Conservation (phyloP, 2,888 invertebrate species). For the Hofmannophila pseudospretella region DNA sequence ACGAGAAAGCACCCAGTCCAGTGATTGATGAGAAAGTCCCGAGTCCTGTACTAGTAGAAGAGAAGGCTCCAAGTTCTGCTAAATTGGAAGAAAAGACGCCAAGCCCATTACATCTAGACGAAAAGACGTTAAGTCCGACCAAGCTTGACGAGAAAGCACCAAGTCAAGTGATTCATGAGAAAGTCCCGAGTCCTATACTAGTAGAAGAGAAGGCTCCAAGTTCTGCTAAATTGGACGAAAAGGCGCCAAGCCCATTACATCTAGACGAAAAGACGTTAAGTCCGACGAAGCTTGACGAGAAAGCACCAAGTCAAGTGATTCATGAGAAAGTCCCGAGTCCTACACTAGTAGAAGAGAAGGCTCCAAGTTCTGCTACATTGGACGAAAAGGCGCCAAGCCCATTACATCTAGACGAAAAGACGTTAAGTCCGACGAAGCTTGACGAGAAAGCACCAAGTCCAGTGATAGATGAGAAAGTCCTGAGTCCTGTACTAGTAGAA, state of each 20-base stretch:
- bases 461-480: not conserved
- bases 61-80: not conserved
- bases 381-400: not conserved
- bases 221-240: constrained; percentile 1
- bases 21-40: not conserved
- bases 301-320: constrained; percentile 4
- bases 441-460: constrained; percentile 10
- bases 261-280: constrained; percentile 3
- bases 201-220: not conserved
- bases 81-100: constrained; percentile 1
- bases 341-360: constrained; percentile 2
- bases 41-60: not conserved
- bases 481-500: too few species aligned
- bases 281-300: constrained; percentile 6
- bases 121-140: too few species aligned
- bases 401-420: not conserved
- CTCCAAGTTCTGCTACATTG: not conserved
- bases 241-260: constrained; percentile 5
- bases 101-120: too few species aligned
- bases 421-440: not conserved
- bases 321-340: too few species aligned
- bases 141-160: too few species aligned
- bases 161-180: too few species aligned
- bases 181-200: too few species aligned
- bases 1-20: not conserved